phyloP scores from a whole-genome alignment of 2,888 invertebrate species.

The Cheilosia urbana region DNA sequence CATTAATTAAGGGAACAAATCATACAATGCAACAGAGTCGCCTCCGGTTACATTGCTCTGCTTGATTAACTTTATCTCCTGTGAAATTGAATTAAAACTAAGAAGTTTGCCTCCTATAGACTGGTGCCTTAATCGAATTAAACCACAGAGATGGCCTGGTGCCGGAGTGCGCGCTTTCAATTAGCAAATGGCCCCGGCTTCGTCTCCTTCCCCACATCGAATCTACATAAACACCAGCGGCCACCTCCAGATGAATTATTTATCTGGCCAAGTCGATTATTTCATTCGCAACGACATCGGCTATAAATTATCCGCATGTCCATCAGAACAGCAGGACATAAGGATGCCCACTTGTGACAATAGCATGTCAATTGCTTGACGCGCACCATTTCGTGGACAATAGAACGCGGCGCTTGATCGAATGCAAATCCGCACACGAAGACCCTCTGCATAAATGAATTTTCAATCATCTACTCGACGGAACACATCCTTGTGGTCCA shows the following conservation, averaged over 20 bases:
- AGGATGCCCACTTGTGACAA: conserved; percentile 72
- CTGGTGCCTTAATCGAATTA: conserved; percentile 21
- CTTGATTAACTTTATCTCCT: conserved; percentile 41
- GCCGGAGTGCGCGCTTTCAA: conserved; percentile 39
- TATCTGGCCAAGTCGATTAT: conserved; percentile 66
- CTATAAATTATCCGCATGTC: conserved; percentile 75
- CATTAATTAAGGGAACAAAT: conserved; percentile 49
- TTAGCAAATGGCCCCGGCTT: conserved; percentile 49
- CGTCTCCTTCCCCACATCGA: conserved; percentile 12
- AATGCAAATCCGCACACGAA: conserved; percentile 73
- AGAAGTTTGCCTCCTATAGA: conserved; percentile 20
- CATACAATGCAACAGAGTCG: conserved; percentile 16
- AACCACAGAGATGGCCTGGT: background rate
- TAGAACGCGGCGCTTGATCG: conserved; percentile 67
- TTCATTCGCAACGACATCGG: conserved; percentile 61
- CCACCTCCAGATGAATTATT: conserved; percentile 68
- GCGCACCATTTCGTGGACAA: conserved; percentile 54
- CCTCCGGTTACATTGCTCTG: conserved; percentile 38
- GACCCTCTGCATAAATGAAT: conserved; percentile 74
- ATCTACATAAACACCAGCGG: conserved; percentile 67
- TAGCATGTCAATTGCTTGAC: conserved; percentile 72
- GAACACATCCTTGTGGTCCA: conserved; percentile 23
- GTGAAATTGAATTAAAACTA: conserved; percentile 51
- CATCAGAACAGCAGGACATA: conserved; percentile 70
- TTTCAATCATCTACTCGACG: conserved; percentile 69